Evolutionary conservation across 1,140 invertebrate genomes (phyloP).

Genomic region (Drosophila burlai): DNA sequence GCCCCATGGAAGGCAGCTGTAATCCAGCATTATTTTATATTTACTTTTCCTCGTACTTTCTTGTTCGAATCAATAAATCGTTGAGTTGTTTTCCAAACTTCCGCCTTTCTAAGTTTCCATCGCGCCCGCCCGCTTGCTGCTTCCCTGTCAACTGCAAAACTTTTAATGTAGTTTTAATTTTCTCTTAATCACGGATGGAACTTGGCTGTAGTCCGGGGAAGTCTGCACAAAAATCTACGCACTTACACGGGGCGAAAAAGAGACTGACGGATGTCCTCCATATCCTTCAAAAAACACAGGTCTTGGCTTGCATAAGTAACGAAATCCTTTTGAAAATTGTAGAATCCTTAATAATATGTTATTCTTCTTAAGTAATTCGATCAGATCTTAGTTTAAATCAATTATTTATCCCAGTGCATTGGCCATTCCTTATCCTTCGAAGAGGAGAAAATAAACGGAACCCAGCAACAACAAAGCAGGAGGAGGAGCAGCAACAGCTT

Average conservation of each 20-base stretch:
- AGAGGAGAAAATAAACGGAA: slow-evolving; percentile 28
- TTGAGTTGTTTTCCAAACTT: slow-evolving; percentile 43
- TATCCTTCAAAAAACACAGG: neutral
- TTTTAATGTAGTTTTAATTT: slow-evolving; percentile 85
- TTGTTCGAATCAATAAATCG: slow-evolving; percentile 56
- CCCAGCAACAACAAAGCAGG: slow-evolving; percentile 35
- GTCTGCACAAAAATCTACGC: slow-evolving; percentile 52
- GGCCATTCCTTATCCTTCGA: slow-evolving; percentile 25
- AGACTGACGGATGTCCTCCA: neutral
- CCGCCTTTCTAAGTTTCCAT: slow-evolving; percentile 3
- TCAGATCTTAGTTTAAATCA: neutral
- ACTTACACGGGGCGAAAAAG: slow-evolving; percentile 30
- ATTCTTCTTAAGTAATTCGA: neutral
- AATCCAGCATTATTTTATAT: slow-evolving; percentile 25
- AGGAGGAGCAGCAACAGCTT: slow-evolving; percentile 64
- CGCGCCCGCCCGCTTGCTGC: neutral
- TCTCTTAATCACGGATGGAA: slow-evolving; percentile 74
- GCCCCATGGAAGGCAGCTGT: neutral
- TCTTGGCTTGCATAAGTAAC: neutral
- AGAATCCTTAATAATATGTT: neutral
- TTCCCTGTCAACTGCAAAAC: slow-evolving; percentile 74
- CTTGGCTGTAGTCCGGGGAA: slow-evolving; percentile 54
- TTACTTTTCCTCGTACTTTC: slow-evolving; percentile 6
- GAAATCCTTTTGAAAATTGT: neutral
- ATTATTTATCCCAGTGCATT: slow-evolving; percentile 17